Conservation (phyloP, 64 coral and sea anemone species). For the Montipora foliosa region DNA sequence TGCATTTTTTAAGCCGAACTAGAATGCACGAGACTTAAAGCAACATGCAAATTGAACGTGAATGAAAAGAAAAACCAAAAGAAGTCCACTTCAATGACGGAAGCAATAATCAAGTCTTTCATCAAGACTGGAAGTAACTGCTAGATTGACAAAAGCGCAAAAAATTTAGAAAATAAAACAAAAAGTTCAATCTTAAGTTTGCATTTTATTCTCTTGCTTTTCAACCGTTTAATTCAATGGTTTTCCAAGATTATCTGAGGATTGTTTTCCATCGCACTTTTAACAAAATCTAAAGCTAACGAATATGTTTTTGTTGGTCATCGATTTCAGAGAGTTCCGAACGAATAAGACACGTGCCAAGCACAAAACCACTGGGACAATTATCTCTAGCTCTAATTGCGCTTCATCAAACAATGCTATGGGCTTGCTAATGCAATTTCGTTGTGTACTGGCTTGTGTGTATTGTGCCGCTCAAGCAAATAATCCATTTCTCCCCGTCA, state of each 20-base stretch:
- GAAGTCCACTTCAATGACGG: slow-evolving; percentile 48
- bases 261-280: slow-evolving; percentile 16
- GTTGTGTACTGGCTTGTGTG: slow-evolving; percentile 53
- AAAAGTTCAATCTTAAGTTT: background rate
- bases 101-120: slow-evolving; percentile 6
- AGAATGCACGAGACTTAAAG: slow-evolving; percentile 30
- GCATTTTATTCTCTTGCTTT: background rate
- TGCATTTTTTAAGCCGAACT: slow-evolving; percentile 47
- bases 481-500: slow-evolving; percentile 41
- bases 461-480: slow-evolving; percentile 45
- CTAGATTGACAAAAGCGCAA: slow-evolving; percentile 6
- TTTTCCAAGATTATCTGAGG: slow-evolving; percentile 2
- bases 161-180: background rate
- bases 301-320: slow-evolving; percentile 31
- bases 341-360: slow-evolving; percentile 38
- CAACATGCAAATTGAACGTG: slow-evolving; percentile 34
- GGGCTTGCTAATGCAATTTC: slow-evolving; percentile 55
- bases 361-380: slow-evolving; percentile 48
- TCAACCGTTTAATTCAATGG: background rate
- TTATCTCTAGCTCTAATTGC: slow-evolving; percentile 60
- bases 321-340: slow-evolving; percentile 48
- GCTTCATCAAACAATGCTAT: slow-evolving; percentile 54
- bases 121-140: slow-evolving; percentile 16
- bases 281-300: background rate
- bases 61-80: slow-evolving; percentile 11